Conservation (phyloP, 1,140 invertebrate species). For the Heliconius nattereri region DNA sequence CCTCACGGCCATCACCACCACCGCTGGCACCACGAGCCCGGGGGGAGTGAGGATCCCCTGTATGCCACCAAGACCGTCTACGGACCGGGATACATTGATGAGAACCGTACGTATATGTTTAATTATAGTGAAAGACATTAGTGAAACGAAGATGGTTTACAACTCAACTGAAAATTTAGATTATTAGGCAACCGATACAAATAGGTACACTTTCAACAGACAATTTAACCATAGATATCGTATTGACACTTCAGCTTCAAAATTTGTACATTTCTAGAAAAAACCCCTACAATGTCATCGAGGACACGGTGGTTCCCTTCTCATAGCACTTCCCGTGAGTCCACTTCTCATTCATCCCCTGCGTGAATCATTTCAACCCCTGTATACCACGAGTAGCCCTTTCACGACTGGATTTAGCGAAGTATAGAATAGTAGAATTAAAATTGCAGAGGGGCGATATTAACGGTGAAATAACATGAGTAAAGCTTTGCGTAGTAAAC, state of each 20-base stretch:
- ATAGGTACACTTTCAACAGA: slow-evolving; percentile 60
- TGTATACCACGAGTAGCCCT: slow-evolving; percentile 44
- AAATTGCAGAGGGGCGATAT: slow-evolving; percentile 29
- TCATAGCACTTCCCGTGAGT: slow-evolving; percentile 45
- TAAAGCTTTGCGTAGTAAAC: slow-evolving; percentile 76
- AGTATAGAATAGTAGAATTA: slow-evolving; percentile 40
- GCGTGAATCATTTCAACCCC: slow-evolving; percentile 40
- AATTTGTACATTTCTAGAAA: slow-evolving; percentile 64
- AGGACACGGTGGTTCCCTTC: slow-evolving; percentile 43
- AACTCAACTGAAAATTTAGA: slow-evolving; percentile 37
- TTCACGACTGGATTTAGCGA: slow-evolving; percentile 39
- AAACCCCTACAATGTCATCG: slow-evolving; percentile 39
- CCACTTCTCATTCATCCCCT: slow-evolving; percentile 46
- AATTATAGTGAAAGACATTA: slow-evolving; percentile 49
- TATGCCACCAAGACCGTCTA: slow-evolving; percentile 78
- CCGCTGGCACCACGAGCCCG: slow-evolving; percentile 74
- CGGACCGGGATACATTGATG: slow-evolving; percentile 78
- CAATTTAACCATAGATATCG: slow-evolving; percentile 79
- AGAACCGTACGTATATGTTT: slow-evolving; percentile 77
- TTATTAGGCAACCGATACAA: slow-evolving; percentile 56
- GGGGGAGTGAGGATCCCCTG: slow-evolving; percentile 71
- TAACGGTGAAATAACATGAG: slow-evolving; percentile 44
- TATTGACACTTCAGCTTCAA: slow-evolving; percentile 71
- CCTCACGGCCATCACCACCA: slow-evolving; percentile 73
- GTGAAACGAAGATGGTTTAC: slow-evolving; percentile 30